Conservation (phyloP, 2,113 vertebrate species). For the Podilymbus podiceps region DNA sequence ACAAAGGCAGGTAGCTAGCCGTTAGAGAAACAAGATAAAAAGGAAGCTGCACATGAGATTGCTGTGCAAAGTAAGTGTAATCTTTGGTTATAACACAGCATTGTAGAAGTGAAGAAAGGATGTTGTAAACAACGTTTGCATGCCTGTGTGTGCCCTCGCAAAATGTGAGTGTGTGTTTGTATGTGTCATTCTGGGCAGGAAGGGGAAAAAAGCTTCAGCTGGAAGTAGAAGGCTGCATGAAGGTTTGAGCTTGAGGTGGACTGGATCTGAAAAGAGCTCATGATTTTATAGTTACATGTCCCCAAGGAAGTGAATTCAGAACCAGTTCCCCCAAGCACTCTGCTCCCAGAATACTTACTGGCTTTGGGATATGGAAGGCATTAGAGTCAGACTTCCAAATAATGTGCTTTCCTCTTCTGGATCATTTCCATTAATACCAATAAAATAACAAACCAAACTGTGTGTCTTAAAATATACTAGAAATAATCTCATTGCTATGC, state of each 20-base stretch:
- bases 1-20: background rate
- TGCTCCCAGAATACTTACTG: background rate
- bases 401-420: background rate
- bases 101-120: background rate
- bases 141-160: background rate
- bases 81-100: background rate
- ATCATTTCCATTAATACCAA: background rate
- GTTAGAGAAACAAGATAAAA: background rate
- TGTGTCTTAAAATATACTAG: background rate
- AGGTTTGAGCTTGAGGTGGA: background rate
- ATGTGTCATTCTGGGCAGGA: background rate
- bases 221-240: background rate
- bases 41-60: background rate
- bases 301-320: background rate
- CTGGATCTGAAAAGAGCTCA: background rate
- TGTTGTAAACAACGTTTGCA: background rate
- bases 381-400: background rate
- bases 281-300: background rate
- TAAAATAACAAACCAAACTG: background rate
- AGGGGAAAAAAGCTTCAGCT: background rate
- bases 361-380: background rate
- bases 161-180: fast-evolving
- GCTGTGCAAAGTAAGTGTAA: background rate
- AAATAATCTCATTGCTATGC: slow-evolving; percentile 27
- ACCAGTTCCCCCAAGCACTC: background rate